Evolutionary conservation across 2,113 vertebrate genomes (phyloP), one percentile per base, ranked within the genome.

Genomic region (Centropristis striata): DNA sequence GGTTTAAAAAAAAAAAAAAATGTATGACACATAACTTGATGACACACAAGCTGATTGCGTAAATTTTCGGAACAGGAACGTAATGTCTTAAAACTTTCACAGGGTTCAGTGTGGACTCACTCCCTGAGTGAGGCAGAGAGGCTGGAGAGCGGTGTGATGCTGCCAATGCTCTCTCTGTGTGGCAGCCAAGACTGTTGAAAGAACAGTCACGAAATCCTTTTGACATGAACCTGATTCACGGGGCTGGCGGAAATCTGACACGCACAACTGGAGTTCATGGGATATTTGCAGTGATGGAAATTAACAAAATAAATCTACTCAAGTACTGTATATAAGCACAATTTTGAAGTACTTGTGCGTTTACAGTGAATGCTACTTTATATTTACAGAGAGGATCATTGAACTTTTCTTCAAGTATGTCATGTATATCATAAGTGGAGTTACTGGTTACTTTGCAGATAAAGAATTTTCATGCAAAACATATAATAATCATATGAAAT

Each of bases 181-280:
- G 86, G 86, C 78, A 90, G 90, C 88, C 91, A 93, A 93, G 75
- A 75, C 89, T 90, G 83, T 86, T 92, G 75, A 75, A 74, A 88
- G 88, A 93, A 88, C 66, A 88, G 86, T 86, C 87, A 86, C 88
- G 74, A 86, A 94, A 94, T 69, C 85, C 80, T 78, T 90, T 88
- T 89, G 88, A 92, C 84, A 81, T 93, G 86, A 95, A 95, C 92
- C 86, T 88, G 90, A 94, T 93, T 93, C 90, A 92, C 77, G 46
- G 70, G 67, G 86, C 80, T 88, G 75, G 78, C 92, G 88, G 89
- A 90, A 94, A 90, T 72, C 84, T 84, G 94, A 95, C 90, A 94
- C 89, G 81, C 85, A 86, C 91, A 92, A 50, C 39, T 74, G 27
- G 61, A 87, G 36, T 55, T 81, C 27, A 65, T 42, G 47, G 55